Percentiles rank a stretch among this genome's conserved stretches.
Conservation (phyloP, 2,888 invertebrate species). For the Drosophila paramelanica region DNA sequence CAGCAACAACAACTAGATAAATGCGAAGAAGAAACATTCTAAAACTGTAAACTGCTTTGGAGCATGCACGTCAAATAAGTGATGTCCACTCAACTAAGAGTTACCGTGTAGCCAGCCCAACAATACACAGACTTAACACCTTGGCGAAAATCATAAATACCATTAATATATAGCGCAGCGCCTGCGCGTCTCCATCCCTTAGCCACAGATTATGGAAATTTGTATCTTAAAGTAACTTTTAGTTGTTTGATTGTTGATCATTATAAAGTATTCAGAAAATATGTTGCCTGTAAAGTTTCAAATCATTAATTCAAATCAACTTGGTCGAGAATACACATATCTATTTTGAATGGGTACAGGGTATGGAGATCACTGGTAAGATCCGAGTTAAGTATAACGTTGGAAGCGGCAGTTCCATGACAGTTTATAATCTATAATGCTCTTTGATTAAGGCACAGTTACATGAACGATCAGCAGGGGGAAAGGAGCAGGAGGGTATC, state of each 20-base stretch:
- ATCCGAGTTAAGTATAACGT: conserved; percentile 3
- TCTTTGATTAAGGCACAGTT: conserved; percentile 26
- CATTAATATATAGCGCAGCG: too few species aligned
- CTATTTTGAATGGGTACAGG: not conserved
- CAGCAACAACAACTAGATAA: conserved; percentile 2
- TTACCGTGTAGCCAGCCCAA: not conserved
- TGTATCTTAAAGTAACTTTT: too few species aligned
- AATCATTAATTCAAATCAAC: too few species aligned
- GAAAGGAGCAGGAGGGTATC: not conserved
- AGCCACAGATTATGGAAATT: too few species aligned
- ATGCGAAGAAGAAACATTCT: conserved; percentile 34
- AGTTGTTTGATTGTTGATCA: too few species aligned
- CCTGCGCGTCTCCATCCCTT: too few species aligned
- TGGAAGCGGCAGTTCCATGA: conserved; percentile 22
- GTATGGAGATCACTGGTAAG: conserved; percentile 1
- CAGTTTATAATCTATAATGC: conserved; percentile 22
- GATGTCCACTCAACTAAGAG: not conserved
- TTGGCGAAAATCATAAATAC: not conserved
- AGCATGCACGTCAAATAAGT: conserved; percentile 7
- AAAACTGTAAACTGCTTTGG: conserved; percentile 54
- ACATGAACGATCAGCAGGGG: not conserved
- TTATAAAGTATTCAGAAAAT: too few species aligned
- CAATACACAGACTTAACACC: too few species aligned
- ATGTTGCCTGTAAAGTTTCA: too few species aligned
- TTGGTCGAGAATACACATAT: too few species aligned